Conservation (phyloP, 1,140 invertebrate species). For the Zelostemma sp. region DNA sequence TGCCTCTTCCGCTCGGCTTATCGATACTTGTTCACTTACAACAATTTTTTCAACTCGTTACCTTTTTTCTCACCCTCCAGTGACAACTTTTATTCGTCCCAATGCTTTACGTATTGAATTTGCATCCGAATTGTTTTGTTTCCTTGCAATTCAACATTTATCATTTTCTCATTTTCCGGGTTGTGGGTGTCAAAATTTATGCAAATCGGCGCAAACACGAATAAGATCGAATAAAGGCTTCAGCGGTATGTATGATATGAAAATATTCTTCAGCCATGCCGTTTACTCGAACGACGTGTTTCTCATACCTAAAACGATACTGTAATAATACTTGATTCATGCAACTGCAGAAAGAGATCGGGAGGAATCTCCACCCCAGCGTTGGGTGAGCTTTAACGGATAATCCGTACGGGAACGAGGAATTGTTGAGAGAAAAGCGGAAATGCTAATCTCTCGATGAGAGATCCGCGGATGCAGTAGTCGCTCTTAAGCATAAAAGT, state of each 20-base stretch:
- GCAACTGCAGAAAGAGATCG: constrained; percentile 56
- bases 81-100: too few relatives aligned
- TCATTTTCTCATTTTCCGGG: too few relatives aligned
- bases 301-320: constrained; percentile 47
- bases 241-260: constrained; percentile 10
- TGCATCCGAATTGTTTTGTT: too few relatives aligned
- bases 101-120: too few relatives aligned
- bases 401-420: constrained; percentile 68
- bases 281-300: constrained; percentile 35
- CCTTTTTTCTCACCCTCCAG: too few relatives aligned
- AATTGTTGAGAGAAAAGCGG: constrained; percentile 70
- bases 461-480: constrained; percentile 61
- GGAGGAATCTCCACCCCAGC: constrained; percentile 50
- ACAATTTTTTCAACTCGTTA: constrained; percentile 23
- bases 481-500: constrained; percentile 50
- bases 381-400: constrained; percentile 62
- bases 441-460: constrained; percentile 70
- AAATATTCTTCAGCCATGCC: constrained; percentile 30
- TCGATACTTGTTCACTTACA: constrained; percentile 43
- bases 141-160: too few relatives aligned
- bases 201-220: too few relatives aligned
- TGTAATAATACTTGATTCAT: constrained; percentile 59
- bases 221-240: neutral
- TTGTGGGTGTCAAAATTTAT: too few relatives aligned
- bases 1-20: constrained; percentile 51